phyloP scores from a whole-genome alignment of 92 coral and sea anemone species.

The Actinostola sp. region DNA sequence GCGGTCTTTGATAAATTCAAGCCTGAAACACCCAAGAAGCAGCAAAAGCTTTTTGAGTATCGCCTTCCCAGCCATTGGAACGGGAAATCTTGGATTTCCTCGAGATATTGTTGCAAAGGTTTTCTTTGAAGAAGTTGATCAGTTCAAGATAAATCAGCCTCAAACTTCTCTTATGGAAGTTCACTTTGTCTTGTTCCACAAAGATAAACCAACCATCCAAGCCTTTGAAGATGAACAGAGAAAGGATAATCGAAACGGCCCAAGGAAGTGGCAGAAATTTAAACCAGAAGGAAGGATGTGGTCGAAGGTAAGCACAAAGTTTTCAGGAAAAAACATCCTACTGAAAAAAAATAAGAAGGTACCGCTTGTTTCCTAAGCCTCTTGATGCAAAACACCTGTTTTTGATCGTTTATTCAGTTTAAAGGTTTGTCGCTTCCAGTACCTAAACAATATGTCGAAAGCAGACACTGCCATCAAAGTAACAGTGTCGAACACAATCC shows the following conservation, averaged over 20 bases:
- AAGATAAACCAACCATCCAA: too few species aligned
- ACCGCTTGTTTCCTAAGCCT: too few species aligned
- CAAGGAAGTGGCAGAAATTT: neutral
- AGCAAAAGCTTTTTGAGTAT: conserved; percentile 62
- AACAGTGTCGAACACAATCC: conserved; percentile 39
- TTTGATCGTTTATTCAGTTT: too few species aligned
- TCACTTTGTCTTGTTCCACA: conserved; percentile 68
- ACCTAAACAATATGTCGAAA: conserved; percentile 68
- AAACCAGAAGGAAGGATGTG: neutral
- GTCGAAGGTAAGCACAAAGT: neutral
- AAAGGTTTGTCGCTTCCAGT: conserved; percentile 42
- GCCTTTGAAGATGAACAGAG: conserved; percentile 50
- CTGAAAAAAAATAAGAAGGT: too few species aligned
- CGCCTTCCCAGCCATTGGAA: conserved; percentile 88
- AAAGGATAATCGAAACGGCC: conserved; percentile 1
- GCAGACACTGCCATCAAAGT: conserved; percentile 73
- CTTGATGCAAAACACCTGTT: too few species aligned
- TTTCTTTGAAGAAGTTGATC: too few species aligned
- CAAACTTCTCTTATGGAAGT: conserved; percentile 53
- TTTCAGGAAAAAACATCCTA: neutral
- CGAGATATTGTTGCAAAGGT: too few species aligned
- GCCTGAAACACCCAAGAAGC: conserved; percentile 38
- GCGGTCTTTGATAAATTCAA: conserved; percentile 66
- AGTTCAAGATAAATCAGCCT: conserved; percentile 55
- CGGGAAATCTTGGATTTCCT: conserved; percentile 76